phyloP scores from a whole-genome alignment of 2,113 vertebrate species.

The Osmerus eperlanus region DNA sequence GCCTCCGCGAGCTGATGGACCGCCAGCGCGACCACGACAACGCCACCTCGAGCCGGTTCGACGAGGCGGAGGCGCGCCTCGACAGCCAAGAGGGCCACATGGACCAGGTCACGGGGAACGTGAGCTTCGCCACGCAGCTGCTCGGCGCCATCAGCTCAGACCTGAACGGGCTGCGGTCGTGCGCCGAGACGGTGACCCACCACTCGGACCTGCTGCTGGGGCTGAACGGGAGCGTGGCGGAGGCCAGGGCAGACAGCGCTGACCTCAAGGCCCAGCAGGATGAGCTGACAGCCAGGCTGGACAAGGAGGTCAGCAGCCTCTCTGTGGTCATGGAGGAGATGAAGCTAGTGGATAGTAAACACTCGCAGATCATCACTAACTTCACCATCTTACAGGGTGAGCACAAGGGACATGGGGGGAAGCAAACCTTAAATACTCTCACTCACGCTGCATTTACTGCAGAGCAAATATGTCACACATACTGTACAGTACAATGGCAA shows the following conservation, averaged over 20 bases:
- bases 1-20: conserved; percentile 87
- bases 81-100: conserved; percentile 84
- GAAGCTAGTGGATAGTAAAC: conserved; percentile 95
- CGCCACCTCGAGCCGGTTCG: conserved; percentile 82
- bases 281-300: conserved; percentile 82
- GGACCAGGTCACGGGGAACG: conserved; percentile 86
- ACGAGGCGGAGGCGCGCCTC: conserved; percentile 79
- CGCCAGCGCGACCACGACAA: conserved; percentile 87
- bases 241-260: conserved; percentile 77
- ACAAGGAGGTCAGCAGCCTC: conserved; percentile 87
- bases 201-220: conserved; percentile 84
- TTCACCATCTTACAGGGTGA: conserved; percentile 96
- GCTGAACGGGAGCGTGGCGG: conserved; percentile 83
- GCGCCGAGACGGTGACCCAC: conserved; percentile 83
- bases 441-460: background rate
- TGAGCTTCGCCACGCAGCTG: conserved; percentile 88
- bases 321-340: conserved; percentile 97
- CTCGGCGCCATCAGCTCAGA: conserved; percentile 84
- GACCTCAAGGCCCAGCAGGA: conserved; percentile 86
- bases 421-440: background rate
- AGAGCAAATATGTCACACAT: too few species aligned
- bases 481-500: too few species aligned
- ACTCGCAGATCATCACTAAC: conserved; percentile 95
- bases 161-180: conserved; percentile 88
- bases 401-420: background rate